These are phyloP conservation scores for Micropoecilia bifurca DNA, from an alignment of 2,797 vertebrate species.

Conservation along the genomic window DNA sequence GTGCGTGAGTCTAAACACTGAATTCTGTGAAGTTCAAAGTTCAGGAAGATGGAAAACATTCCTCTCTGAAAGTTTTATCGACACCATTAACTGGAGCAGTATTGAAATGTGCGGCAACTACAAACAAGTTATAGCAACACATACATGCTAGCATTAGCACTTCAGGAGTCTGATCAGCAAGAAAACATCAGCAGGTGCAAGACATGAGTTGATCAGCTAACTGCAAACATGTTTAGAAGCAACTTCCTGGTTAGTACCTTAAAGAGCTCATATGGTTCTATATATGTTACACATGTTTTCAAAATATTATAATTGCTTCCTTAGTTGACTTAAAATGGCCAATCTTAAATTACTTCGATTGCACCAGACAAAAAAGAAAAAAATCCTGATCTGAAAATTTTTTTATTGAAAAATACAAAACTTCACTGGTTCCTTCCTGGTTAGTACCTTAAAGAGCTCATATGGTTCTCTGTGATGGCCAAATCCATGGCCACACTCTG, in stretches of 20 bases:
- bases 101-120: not conserved
- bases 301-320: not conserved
- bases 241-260: no score
- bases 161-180: not conserved
- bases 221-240: not conserved
- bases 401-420: not conserved
- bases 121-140: not conserved
- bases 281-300: not conserved
- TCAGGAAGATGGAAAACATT: not conserved
- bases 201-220: not conserved
- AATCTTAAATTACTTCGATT: not conserved
- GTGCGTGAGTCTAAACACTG: not conserved
- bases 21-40: not conserved
- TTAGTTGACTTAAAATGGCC: not conserved
- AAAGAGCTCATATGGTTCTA: no score
- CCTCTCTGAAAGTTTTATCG: not conserved
- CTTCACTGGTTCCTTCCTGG: slow-evolving; percentile 5
- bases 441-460: slow-evolving; percentile 4
- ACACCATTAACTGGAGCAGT: not conserved
- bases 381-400: not conserved
- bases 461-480: slow-evolving; percentile 28
- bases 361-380: not conserved
- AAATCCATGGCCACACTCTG: no score
- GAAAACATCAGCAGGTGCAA: not conserved
- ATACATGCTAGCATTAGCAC: not conserved